phyloP scores from a whole-genome alignment of 23 tunicate species.

The Trididemnum nubilum region DNA sequence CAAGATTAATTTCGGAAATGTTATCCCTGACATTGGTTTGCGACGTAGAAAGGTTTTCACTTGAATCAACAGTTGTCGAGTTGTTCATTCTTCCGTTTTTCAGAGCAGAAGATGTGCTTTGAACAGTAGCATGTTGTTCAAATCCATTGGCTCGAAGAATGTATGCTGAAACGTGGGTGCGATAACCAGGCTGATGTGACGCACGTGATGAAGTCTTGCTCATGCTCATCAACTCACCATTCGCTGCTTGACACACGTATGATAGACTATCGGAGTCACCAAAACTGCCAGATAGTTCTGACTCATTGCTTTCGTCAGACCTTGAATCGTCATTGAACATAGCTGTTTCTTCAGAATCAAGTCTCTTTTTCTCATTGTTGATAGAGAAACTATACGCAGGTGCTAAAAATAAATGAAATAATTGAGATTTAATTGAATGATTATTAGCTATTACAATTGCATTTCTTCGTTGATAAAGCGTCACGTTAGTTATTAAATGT shows the following conservation, averaged over 20 bases:
- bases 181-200: not conserved
- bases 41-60: not conserved
- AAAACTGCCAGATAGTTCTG: not conserved
- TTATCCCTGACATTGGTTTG: not conserved
- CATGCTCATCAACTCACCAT: not conserved
- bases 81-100: not conserved
- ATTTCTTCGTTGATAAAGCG: too few relatives aligned
- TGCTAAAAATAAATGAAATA: too few relatives aligned
- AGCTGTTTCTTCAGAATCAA: too few relatives aligned
- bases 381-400: too few relatives aligned
- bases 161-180: not conserved
- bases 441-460: too few relatives aligned
- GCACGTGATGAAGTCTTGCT: not conserved
- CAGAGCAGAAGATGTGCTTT: not conserved
- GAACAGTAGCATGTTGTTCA: not conserved
- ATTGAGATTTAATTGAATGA: too few relatives aligned
- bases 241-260: not conserved
- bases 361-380: too few relatives aligned
- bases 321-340: too few relatives aligned
- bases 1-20: not conserved
- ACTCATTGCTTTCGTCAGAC: too few relatives aligned
- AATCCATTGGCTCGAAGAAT: not conserved
- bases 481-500: too few relatives aligned
- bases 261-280: not conserved
- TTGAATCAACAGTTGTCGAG: not conserved